Conservation (phyloP, 2,113 vertebrate species). For the Epinephelus fuscoguttatus region DNA sequence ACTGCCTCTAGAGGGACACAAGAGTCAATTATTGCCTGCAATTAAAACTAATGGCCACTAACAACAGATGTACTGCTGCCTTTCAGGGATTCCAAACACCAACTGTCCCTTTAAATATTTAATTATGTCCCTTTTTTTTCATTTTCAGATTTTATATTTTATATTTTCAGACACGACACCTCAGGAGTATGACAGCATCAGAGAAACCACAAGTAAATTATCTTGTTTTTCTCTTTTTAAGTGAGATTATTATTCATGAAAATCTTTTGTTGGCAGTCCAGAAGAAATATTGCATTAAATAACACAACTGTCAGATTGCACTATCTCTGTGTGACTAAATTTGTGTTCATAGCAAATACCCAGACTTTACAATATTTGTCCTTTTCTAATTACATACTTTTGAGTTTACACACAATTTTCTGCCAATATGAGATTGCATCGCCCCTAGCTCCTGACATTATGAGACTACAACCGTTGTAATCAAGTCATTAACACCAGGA, state of each 20-base stretch:
- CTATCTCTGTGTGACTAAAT: neutral
- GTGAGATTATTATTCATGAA: neutral
- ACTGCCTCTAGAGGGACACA: slow-evolving; percentile 33
- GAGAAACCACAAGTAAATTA: neutral
- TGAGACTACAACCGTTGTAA: too few species aligned
- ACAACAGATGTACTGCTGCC: neutral
- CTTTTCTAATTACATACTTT: neutral
- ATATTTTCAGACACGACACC: neutral
- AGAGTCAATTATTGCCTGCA: neutral
- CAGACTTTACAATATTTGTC: neutral
- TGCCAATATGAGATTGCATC: neutral
- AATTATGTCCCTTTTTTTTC: neutral
- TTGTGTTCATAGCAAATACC: neutral
- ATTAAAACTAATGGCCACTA: neutral
- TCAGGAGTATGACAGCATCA: neutral
- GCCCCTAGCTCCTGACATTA: neutral
- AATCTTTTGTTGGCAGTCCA: neutral
- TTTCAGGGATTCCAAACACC: neutral
- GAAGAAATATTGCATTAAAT: neutral
- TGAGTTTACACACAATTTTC: neutral
- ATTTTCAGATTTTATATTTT: neutral
- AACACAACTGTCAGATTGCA: neutral
- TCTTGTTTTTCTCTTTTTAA: neutral
- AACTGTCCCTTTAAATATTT: neutral
- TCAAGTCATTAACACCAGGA: neutral